Percentiles rank a stretch among this genome's conserved stretches.
Evolutionary conservation across 2,888 invertebrate genomes (phyloP).

Genomic region (Bhutanitis thaidina): DNA sequence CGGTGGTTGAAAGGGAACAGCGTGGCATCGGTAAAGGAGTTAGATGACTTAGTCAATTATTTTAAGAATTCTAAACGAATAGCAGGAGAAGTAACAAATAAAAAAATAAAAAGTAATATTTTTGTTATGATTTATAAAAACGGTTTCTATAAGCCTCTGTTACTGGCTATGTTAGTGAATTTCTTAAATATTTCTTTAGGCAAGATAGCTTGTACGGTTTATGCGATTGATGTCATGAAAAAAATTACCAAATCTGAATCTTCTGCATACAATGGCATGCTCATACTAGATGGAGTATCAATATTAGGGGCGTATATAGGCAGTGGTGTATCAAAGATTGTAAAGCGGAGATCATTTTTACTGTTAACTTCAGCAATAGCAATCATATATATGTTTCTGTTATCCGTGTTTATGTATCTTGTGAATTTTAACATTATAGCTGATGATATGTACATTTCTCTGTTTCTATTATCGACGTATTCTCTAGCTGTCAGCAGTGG

Average conservation of each 20-base stretch:
- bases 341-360: background rate
- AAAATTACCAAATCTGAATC: constrained; percentile 15
- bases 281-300: constrained; percentile 22
- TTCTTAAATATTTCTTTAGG: constrained; percentile 9
- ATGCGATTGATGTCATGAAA: constrained; percentile 18
- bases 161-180: background rate
- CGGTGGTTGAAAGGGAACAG: constrained; percentile 24
- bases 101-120: background rate
- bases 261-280: constrained; percentile 17
- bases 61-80: background rate
- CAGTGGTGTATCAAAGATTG: constrained; percentile 14
- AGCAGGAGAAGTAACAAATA: background rate
- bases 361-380: background rate
- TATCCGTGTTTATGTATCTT: constrained; percentile 5
- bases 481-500: constrained; percentile 9
- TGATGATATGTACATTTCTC: background rate
- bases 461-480: background rate
- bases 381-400: background rate
- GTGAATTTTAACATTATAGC: background rate
- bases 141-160: background rate
- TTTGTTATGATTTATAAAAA: background rate
- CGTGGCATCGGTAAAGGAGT: constrained; percentile 19
- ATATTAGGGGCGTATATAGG: constrained; percentile 36
- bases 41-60: constrained; percentile 10
- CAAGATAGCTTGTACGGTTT: constrained; percentile 11